A percentile compares a stretch with the other conserved stretches of the same genome.
Evolutionary conservation across 2,888 invertebrate genomes (phyloP).

Genomic region (Drosophila nr. fundita): DNA sequence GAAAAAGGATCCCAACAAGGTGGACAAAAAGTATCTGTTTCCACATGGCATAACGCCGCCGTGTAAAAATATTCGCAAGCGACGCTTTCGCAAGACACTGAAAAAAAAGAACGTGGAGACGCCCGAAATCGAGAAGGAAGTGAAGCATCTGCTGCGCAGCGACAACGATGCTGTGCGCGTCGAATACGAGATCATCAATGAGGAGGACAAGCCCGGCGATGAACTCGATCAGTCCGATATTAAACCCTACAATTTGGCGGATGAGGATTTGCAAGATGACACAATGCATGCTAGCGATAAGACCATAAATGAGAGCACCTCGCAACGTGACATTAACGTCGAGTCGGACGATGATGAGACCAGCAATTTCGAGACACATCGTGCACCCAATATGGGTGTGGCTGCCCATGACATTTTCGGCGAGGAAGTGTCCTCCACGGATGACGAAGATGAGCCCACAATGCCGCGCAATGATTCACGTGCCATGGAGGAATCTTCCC

Average conservation of each 20-base stretch:
- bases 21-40: constrained; percentile 96
- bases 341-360: constrained; percentile 83
- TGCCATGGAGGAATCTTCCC: constrained; percentile 91
- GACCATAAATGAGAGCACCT: constrained; percentile 66
- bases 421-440: constrained; percentile 95
- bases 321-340: constrained; percentile 82
- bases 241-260: constrained; percentile 78
- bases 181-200: constrained; percentile 95
- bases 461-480: constrained; percentile 81
- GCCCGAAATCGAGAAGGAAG: constrained; percentile 99
- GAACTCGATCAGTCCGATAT: constrained; percentile 66
- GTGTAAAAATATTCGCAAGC: constrained; percentile 96
- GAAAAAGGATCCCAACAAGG: constrained; percentile 91
- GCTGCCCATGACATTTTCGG: constrained; percentile 96
- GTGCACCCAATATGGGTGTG: constrained; percentile 83
- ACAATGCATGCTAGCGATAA: constrained; percentile 72
- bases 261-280: constrained; percentile 81
- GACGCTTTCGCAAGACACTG: constrained; percentile 96
- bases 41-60: constrained; percentile 99
- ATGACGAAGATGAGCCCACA: constrained; percentile 91
- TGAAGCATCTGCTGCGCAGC: constrained; percentile 94
- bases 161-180: constrained; percentile 97
- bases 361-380: constrained; percentile 62
- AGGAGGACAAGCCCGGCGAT: constrained; percentile 88
- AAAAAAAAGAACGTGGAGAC: constrained; percentile 99